Conservation (phyloP, 2,888 invertebrate species). For the Melikaiella ostensackeni region DNA sequence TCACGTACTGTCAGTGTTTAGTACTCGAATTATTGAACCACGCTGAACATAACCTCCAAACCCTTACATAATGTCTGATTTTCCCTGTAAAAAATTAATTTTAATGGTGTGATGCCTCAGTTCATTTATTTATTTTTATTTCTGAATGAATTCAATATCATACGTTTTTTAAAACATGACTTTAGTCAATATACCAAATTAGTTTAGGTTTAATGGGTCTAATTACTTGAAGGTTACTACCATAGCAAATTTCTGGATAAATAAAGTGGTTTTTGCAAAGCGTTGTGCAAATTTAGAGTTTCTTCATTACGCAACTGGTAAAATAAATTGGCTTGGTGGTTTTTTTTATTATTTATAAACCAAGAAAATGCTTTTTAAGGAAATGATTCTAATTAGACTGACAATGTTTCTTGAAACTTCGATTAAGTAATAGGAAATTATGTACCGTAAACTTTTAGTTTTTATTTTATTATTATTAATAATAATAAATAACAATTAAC, state of each 20-base stretch:
- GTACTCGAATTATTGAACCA: neutral
- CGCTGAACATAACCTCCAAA: constrained; percentile 59
- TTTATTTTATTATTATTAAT: neutral
- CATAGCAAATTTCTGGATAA: too few relatives aligned
- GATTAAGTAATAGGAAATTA: neutral
- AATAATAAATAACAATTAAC: neutral
- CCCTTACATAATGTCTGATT: constrained; percentile 64
- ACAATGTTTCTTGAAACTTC: neutral
- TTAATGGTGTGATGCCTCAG: neutral
- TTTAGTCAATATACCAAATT: neutral
- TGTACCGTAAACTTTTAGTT: neutral
- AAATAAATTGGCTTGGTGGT: neutral
- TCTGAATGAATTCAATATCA: neutral
- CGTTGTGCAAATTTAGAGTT: neutral
- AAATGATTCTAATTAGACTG: neutral
- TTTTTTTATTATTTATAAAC: neutral
- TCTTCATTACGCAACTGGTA: neutral
- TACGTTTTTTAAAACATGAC: neutral
- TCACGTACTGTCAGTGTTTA: constrained; percentile 31
- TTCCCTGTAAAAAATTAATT: neutral
- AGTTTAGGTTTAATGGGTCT: too few relatives aligned
- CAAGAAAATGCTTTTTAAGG: neutral
- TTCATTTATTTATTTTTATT: neutral
- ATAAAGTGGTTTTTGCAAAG: neutral
- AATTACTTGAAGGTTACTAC: too few relatives aligned